phyloP scores from a whole-genome alignment of 2,113 vertebrate genomes.

The Chiloscyllium plagiosum region DNA sequence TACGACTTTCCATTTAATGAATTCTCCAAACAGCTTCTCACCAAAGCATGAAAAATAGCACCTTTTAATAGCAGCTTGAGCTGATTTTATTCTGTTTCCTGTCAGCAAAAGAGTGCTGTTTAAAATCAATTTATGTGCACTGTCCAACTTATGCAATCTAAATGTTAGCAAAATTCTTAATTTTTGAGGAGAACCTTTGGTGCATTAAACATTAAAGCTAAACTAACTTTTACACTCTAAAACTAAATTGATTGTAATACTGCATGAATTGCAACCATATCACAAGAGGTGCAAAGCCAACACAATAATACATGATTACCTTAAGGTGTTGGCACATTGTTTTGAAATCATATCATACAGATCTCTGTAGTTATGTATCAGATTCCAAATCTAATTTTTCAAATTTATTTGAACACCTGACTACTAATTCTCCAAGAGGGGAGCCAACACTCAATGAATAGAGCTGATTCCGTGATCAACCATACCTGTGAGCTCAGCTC shows the following conservation, averaged over 20 bases:
- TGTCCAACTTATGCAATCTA: neutral
- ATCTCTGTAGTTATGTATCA: neutral
- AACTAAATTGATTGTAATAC: neutral
- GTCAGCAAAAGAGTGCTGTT: neutral
- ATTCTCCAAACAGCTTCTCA: neutral
- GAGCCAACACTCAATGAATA: neutral
- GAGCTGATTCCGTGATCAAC: neutral
- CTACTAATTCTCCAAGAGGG: neutral
- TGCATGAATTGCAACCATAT: neutral
- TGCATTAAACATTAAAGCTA: neutral
- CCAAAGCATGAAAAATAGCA: neutral
- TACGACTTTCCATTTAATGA: neutral
- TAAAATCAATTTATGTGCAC: neutral
- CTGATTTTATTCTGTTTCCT: neutral
- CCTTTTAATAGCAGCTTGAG: neutral
- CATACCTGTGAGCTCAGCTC: neutral
- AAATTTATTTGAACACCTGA: neutral
- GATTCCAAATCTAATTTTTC: neutral
- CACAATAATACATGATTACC: neutral
- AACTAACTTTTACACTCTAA: neutral
- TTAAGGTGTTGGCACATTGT: neutral
- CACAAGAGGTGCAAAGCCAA: neutral
- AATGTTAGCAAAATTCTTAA: neutral
- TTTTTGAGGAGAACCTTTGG: neutral
- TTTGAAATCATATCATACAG: neutral